Conservation (phyloP, 2,797 vertebrate genomes). For the Alectoris magna region DNA sequence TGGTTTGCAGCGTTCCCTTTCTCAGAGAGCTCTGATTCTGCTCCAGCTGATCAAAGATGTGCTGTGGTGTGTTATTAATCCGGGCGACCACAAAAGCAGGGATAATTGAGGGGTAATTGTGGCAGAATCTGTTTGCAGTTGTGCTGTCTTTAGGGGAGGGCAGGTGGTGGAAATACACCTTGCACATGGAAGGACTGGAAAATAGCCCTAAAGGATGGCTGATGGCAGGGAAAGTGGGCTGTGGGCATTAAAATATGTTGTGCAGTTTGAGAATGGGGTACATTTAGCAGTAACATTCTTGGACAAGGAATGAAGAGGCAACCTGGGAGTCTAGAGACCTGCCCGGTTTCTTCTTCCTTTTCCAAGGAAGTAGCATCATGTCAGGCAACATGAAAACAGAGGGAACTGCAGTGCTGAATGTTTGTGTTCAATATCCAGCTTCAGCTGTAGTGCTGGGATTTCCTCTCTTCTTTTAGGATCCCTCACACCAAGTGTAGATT, state of each 20-base stretch:
- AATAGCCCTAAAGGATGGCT: not conserved
- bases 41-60: constrained; percentile 9
- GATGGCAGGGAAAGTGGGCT: not conserved
- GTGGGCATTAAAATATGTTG: accelerated
- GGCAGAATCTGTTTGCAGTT: not conserved
- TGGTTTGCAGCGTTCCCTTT: constrained; percentile 3
- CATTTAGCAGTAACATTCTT: not conserved
- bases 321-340: not conserved
- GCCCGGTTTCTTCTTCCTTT: not conserved
- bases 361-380: not conserved
- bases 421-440: not conserved
- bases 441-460: not conserved
- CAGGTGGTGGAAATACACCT: not conserved
- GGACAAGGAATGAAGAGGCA: not conserved
- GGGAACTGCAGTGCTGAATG: accelerated
- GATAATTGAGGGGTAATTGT: not conserved
- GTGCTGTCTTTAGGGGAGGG: not conserved
- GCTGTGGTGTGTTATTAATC: not conserved
- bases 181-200: not conserved
- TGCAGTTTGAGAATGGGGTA: accelerated
- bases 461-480: not conserved
- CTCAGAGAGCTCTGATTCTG: not conserved
- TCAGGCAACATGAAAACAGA: not conserved
- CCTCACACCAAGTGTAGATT: not conserved
- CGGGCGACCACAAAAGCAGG: not conserved